These are phyloP conservation scores for Rhincodon typus DNA, from an alignment of 2,797 vertebrate genomes.

Conservation along the genomic window DNA sequence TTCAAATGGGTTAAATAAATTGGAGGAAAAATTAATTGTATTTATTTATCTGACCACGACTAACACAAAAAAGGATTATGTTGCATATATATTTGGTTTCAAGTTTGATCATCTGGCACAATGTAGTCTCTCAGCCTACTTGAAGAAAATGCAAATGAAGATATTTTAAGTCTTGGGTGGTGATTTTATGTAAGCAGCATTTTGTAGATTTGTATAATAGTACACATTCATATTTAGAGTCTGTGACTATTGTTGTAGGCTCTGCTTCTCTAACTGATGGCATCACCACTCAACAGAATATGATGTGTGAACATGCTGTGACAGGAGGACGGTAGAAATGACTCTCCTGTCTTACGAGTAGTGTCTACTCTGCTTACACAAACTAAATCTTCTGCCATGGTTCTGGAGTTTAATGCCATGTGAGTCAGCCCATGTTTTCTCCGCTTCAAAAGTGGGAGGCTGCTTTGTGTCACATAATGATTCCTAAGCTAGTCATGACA, in stretches of 20 bases:
- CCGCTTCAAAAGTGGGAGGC: too few relatives aligned
- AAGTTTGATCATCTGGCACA: too few relatives aligned
- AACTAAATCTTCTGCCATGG: too few relatives aligned
- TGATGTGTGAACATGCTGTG: background rate
- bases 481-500: too few relatives aligned
- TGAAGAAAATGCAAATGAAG: background rate
- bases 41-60: background rate
- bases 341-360: background rate
- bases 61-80: background rate
- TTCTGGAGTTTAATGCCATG: too few relatives aligned
- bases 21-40: background rate
- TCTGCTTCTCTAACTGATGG: background rate
- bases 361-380: background rate
- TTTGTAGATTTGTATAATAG: background rate
- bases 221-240: background rate
- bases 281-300: background rate
- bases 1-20: background rate
- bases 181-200: background rate
- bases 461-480: too few relatives aligned
- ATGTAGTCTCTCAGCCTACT: background rate
- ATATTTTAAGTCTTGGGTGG: background rate
- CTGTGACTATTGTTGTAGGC: background rate
- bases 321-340: background rate
- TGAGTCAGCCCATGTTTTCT: too few relatives aligned
- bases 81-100: too few relatives aligned